A percentile compares a stretch with the other conserved stretches of the same genome.
Conservation (phyloP, 92 coral and sea anemone species). For the Metridium senile region DNA sequence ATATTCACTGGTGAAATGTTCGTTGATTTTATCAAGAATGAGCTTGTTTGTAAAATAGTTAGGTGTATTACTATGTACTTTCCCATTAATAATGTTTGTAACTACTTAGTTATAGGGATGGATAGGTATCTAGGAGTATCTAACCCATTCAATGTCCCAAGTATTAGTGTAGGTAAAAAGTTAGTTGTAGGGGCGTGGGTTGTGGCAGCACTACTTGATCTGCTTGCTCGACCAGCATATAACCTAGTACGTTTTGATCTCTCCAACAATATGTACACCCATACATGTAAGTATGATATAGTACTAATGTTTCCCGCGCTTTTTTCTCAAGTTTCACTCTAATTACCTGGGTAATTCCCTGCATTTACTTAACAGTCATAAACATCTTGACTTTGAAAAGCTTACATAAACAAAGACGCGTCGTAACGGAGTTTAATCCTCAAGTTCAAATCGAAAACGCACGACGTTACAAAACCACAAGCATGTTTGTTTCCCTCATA, state of each 20-base stretch:
- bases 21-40: conserved; percentile 11
- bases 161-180: too few species aligned
- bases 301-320: not conserved
- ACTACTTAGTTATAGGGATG: conserved; percentile 5
- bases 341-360: conserved; percentile 5
- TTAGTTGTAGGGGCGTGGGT: conserved; percentile 20
- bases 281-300: conserved; percentile 21
- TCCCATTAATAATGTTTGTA: conserved; percentile 12
- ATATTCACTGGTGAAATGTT: conserved; percentile 8
- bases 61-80: not conserved
- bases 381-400: not conserved
- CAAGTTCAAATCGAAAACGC: not conserved
- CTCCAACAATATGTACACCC: not conserved
- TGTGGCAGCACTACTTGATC: conserved; percentile 2
- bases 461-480: not conserved
- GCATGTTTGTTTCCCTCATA: conserved; percentile 29
- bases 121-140: conserved; percentile 23
- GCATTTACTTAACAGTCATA: not conserved
- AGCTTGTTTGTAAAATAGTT: conserved; percentile 4
- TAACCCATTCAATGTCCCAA: conserved; percentile 15
- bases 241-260: too few species aligned
- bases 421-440: not conserved
- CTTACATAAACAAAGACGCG: not conserved
- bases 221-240: too few species aligned
- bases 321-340: conserved; percentile 8